Percentiles rank a stretch among this genome's conserved stretches.
Conservation (phyloP, 2,888 invertebrate genomes). For the Nomada ferruginata region DNA sequence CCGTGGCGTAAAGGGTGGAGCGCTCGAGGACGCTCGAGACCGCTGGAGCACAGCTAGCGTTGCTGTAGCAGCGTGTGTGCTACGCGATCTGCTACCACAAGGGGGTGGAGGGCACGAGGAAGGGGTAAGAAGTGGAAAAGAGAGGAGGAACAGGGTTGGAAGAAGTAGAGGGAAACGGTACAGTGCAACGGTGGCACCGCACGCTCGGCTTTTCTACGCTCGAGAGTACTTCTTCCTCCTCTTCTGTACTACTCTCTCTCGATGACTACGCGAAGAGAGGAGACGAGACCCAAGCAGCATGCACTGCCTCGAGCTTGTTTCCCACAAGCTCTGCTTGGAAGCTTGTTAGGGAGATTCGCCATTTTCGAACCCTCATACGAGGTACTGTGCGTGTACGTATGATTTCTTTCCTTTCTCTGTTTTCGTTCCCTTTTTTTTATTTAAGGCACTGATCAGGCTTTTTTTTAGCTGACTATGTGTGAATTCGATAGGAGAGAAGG, state of each 20-base stretch:
- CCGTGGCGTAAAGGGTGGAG: slow-evolving; percentile 76
- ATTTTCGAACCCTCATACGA: slow-evolving; percentile 64
- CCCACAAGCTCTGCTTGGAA: slow-evolving; percentile 74
- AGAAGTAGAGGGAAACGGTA: not conserved
- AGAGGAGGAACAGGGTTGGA: slow-evolving; percentile 7
- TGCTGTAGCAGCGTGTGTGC: slow-evolving; percentile 52
- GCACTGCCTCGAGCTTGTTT: slow-evolving; percentile 64
- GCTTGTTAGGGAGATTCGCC: slow-evolving; percentile 81
- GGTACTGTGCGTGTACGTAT: slow-evolving; percentile 35
- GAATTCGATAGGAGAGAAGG: not conserved
- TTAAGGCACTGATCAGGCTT: too few relatives aligned
- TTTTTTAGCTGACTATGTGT: too few relatives aligned
- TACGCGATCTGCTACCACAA: slow-evolving; percentile 38
- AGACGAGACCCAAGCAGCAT: slow-evolving; percentile 10
- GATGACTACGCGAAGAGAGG: slow-evolving; percentile 25
- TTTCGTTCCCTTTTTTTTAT: slow-evolving; percentile 44
- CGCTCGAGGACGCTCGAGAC: slow-evolving; percentile 73
- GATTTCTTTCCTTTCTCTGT: slow-evolving; percentile 44
- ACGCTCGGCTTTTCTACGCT: slow-evolving; percentile 74
- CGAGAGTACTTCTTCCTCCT: slow-evolving; percentile 70
- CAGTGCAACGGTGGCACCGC: slow-evolving; percentile 26
- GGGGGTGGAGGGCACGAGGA: slow-evolving; percentile 1
- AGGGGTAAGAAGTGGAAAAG: slow-evolving; percentile 2
- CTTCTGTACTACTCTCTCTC: not conserved
- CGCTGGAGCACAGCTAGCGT: slow-evolving; percentile 36